Evolutionary conservation across 2,797 vertebrate genomes (phyloP), one percentile per base, ranked within the genome.

Genomic region (Trematomus bernacchii): DNA sequence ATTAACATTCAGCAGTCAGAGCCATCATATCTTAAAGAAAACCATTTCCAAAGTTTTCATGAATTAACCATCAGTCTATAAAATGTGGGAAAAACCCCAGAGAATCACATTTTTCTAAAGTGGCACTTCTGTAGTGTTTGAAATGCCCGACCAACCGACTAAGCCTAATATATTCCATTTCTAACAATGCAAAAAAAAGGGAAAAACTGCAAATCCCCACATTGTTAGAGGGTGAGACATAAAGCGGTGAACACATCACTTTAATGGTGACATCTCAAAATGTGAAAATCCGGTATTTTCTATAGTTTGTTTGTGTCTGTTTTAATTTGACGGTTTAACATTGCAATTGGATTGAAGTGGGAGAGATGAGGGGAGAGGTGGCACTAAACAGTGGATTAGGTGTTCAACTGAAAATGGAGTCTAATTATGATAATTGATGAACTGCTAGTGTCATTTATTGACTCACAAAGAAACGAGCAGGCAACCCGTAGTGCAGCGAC

Each of bases 361-460:
- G 15, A 71, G 51, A 14, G 84, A n/a, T 11, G 58, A 55, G 15
- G 23, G 9, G 43, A 4, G 68, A 61, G 37, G 77, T 13, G 60
- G 53, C 50, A 19, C 62, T 47, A 2, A 19, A 11, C 43, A 10
- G 47, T 19, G 47, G 54, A 60, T 37, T 37, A 37, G 33, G 33
- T 37, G 33, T 37, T 54, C 13, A 7, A 4, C 66, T 16, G 42
- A 43, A 59, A 59, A 54, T 47, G 47, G 47, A 18, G 12, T 71
- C 50, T 67, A 52, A 72, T 66, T 76, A 40, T 72, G 46, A 61
- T 60, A 19, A 81, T 16, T 58, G 64, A 48, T 3, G n/a, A 68
- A 60, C 15, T 33, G 6, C 42, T 52, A 10, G 51, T 54, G 59
- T 47, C 66, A 14, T 62, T 80, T 71, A 62, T 55, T 30, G 50